These are phyloP conservation scores for Mohoua ochrocephala DNA, from an alignment of 2,113 vertebrate species.

Conservation along the genomic window DNA sequence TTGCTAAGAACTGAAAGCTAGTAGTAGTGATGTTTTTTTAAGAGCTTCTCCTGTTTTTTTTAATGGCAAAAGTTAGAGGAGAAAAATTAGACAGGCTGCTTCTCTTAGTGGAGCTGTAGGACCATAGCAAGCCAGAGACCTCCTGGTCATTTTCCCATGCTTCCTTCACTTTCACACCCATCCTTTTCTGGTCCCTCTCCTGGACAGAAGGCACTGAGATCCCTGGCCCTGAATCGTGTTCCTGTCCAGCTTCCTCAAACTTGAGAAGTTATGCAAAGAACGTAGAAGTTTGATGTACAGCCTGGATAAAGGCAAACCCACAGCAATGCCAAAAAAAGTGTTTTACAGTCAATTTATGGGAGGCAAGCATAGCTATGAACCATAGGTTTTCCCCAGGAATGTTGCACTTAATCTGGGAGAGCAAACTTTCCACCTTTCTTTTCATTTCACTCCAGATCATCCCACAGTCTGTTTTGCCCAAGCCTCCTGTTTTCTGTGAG, in stretches of 20 bases:
- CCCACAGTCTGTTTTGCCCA: neutral
- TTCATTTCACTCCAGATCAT: neutral
- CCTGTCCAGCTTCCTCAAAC: neutral
- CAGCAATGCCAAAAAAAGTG: neutral
- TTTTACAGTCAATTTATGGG: neutral
- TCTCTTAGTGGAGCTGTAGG: neutral
- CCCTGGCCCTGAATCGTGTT: neutral
- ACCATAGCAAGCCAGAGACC: neutral
- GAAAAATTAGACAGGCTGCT: neutral
- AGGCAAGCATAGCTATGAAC: neutral
- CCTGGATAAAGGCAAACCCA: neutral
- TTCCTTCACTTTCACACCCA: neutral
- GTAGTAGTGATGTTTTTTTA: neutral
- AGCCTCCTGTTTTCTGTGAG: neutral
- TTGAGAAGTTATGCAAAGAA: neutral
- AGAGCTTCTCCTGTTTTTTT: fast-evolving
- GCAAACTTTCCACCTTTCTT: neutral
- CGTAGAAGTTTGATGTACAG: neutral
- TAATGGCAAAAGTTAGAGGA: neutral
- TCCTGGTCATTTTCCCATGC: neutral
- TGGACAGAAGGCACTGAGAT: neutral
- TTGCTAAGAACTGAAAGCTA: neutral
- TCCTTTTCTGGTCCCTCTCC: neutral
- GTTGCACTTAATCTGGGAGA: neutral
- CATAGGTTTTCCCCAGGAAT: neutral